These are phyloP conservation scores for Rhinolophus ferrumequinum DNA, from an alignment of 2,113 vertebrate species.

Conservation along the genomic window DNA sequence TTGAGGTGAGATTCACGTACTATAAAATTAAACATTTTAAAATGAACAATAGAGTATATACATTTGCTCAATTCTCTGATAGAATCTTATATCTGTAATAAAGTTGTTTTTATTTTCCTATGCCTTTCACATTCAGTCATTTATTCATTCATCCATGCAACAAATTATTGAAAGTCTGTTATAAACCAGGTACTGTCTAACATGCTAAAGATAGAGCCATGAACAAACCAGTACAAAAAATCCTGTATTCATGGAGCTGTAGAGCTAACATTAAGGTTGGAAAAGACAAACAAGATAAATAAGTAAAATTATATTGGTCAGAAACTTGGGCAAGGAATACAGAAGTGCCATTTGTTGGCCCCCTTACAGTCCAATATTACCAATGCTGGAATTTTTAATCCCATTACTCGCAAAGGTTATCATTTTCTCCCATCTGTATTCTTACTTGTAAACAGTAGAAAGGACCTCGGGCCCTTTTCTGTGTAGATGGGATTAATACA, in stretches of 20 bases:
- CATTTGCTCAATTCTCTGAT: neutral
- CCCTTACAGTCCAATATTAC: neutral
- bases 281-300: neutral
- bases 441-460: neutral
- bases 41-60: neutral
- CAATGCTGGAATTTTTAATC: neutral
- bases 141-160: neutral
- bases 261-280: neutral
- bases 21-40: neutral
- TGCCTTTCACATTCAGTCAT: neutral
- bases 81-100: neutral
- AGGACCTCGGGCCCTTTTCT: neutral
- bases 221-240: neutral
- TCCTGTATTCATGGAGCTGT: neutral
- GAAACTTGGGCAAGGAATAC: neutral
- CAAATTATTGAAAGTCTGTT: neutral
- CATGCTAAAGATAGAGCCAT: neutral
- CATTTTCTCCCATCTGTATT: neutral
- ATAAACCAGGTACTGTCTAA: neutral
- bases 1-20: neutral
- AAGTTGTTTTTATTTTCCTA: neutral
- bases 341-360: neutral
- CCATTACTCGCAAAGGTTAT: neutral
- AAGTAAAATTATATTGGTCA: neutral
- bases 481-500: neutral